phyloP scores from a whole-genome alignment of 1,140 invertebrate genomes.

The Drosophila trapezifrons region DNA sequence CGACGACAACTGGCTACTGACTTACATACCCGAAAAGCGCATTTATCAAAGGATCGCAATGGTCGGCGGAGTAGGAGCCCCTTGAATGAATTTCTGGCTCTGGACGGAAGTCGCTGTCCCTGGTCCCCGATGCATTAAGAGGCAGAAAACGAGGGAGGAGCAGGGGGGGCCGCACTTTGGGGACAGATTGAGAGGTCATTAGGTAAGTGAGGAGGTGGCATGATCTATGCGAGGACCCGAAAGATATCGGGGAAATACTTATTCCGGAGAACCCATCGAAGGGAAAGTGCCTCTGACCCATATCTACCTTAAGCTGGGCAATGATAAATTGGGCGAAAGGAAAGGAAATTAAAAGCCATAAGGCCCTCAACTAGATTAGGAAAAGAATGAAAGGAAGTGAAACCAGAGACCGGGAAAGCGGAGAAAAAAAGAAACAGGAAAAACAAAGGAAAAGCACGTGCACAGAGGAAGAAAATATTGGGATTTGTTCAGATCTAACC shows the following conservation, averaged over 20 bases:
- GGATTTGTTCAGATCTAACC: not conserved
- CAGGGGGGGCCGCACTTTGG: slow-evolving; percentile 45
- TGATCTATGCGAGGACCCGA: slow-evolving; percentile 55
- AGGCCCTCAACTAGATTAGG: slow-evolving; percentile 66
- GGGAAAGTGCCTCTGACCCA: slow-evolving; percentile 25
- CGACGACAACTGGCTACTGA: slow-evolving; percentile 75
- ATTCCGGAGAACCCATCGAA: not conserved
- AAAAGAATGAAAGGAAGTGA: slow-evolving; percentile 25
- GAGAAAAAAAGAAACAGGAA: slow-evolving; percentile 29
- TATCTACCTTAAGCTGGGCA: slow-evolving; percentile 42
- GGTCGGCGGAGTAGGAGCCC: slow-evolving; percentile 9
- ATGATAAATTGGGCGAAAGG: slow-evolving; percentile 74
- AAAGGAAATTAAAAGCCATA: slow-evolving; percentile 80
- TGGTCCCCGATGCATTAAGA: not conserved
- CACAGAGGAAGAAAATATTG: not conserved
- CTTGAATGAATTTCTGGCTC: slow-evolving; percentile 65
- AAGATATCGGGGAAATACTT: slow-evolving; percentile 24
- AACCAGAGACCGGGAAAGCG: slow-evolving; percentile 21
- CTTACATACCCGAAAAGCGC: slow-evolving; percentile 81
- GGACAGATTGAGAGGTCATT: slow-evolving; percentile 81
- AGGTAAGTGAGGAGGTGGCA: slow-evolving; percentile 64
- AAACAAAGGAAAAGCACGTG: slow-evolving; percentile 7
- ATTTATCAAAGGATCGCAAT: slow-evolving; percentile 70
- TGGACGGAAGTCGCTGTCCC: slow-evolving; percentile 49
- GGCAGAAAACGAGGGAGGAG: not conserved